phyloP scores from a whole-genome alignment of 1,140 invertebrate genomes.

The Drosophila sproati region DNA sequence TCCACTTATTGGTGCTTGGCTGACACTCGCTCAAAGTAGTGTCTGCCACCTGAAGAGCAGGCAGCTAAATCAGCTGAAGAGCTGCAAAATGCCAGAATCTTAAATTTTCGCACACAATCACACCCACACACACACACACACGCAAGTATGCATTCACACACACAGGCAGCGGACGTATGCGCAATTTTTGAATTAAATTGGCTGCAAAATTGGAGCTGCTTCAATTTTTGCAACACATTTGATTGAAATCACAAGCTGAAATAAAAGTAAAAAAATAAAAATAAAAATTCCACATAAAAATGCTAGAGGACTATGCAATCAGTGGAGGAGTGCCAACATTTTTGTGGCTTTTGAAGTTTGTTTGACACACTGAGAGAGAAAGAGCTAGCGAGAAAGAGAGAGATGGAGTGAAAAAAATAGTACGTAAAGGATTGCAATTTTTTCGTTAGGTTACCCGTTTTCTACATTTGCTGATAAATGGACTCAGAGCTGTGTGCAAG shows the following conservation, averaged over 20 bases:
- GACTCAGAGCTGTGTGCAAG: constrained; percentile 20
- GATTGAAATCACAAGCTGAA: constrained; percentile 33
- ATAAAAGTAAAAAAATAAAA: constrained; percentile 18
- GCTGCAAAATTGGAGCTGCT: constrained; percentile 5
- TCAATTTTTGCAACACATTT: constrained; percentile 24
- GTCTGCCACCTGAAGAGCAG: constrained; percentile 25
- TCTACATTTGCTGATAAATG: constrained; percentile 50
- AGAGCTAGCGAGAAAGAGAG: constrained; percentile 5
- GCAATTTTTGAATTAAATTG: constrained; percentile 36
- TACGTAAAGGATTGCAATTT: constrained; percentile 38
- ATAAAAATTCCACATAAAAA: background rate
- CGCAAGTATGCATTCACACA: background rate
- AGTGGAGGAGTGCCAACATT: constrained; percentile 46
- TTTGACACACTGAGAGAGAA: constrained; percentile 2
- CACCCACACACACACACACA: background rate
- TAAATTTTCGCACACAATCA: background rate
- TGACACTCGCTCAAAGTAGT: constrained; percentile 40
- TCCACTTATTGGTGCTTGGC: constrained; percentile 56
- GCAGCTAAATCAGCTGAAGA: constrained; percentile 30
- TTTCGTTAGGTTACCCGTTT: constrained; percentile 12
- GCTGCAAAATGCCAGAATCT: constrained; percentile 25
- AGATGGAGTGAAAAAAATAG: background rate
- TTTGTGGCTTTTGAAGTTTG: constrained; percentile 50
- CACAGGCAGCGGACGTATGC: constrained; percentile 21
- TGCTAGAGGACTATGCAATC: constrained; percentile 39